Base-by-base conservation (phyloP, 2,888 invertebrate species). In the Mythimna impura region DNA sequence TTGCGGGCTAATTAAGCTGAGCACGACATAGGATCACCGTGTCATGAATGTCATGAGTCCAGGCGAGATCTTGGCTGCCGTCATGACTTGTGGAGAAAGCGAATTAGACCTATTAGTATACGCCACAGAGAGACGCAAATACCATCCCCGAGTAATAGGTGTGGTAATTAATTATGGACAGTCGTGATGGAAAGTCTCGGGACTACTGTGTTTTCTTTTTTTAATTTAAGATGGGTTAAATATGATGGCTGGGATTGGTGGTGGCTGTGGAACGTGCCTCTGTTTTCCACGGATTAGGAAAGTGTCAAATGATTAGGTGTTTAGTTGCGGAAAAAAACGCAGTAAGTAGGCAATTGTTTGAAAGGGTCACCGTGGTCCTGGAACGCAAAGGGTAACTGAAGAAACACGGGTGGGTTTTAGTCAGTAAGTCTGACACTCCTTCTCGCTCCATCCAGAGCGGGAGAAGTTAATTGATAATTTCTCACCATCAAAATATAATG, bases 61-160 rank as follows among this genome's bases (percentile, higher is more conserved):
- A 74, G 58, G 75, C 81, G 80, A 89, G 88, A 88, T 91, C 92
- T 90, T 90, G 91, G 89, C 62, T 81, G 65, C 81, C 89, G 88
- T 90, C 90, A 85, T 88, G 89, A 86, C 88, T 88, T 69, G 67
- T 68, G 82, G 87, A 87, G 91, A 90, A 90, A 93, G 91, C 92
- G 93, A 94, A 94, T 94, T 92, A 90, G 89, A 81, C 82, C 92
- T 89, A 94, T 94, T 94, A 93, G 93, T 93, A 91, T 83, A 90
- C 86, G 91, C 91, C 90, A 90, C 88, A 85, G 84, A 88, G 87
- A 85, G 89, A 91, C 88, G 87, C 84, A 85, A 84, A 84, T 78
- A 75, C 87, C 79, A 80, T 81, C 73, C 73, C 62, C 73, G 85
- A 83, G 79, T 87, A 88, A 90, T 89, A 89, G 90, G 86, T 88